Evolutionary conservation across 2,797 vertebrate genomes (phyloP).

Genomic region (Ispidina picta): DNA sequence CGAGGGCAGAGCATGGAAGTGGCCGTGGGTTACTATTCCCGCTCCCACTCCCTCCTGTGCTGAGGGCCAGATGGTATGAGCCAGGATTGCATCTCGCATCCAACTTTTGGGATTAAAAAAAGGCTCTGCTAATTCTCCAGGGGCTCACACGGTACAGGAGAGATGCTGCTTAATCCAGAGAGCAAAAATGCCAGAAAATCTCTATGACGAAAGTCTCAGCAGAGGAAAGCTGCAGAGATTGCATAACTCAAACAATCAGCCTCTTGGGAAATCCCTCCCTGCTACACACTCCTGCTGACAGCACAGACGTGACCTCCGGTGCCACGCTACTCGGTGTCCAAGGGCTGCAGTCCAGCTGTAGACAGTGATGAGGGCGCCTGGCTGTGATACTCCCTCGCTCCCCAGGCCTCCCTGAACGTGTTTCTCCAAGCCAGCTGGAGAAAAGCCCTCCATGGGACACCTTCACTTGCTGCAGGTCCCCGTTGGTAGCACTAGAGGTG

Average conservation of each 20-base stretch:
- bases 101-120: not conserved
- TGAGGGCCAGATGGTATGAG: not conserved
- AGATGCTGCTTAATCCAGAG: not conserved
- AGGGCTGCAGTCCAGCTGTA: not conserved
- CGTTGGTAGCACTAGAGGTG: not conserved
- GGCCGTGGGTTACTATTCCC: not conserved
- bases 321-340: rapidly evolving
- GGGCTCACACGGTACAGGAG: not conserved
- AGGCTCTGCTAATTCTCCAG: not conserved
- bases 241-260: not conserved
- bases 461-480: not conserved
- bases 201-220: not conserved
- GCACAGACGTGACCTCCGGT: rapidly evolving
- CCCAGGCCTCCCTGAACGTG: not conserved
- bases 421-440: not conserved
- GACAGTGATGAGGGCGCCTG: rapidly evolving
- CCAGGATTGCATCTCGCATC: not conserved
- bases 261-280: not conserved
- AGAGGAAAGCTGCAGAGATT: not conserved
- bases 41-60: not conserved
- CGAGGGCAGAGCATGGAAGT: rapidly evolving
- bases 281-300: not conserved
- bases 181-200: not conserved
- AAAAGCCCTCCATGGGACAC: not conserved
- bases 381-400: not conserved